A percentile compares a stretch with the other conserved stretches of the same genome.
phyloP scores from a whole-genome alignment of 2,797 vertebrate species.

The Protosalanx chinensis region DNA sequence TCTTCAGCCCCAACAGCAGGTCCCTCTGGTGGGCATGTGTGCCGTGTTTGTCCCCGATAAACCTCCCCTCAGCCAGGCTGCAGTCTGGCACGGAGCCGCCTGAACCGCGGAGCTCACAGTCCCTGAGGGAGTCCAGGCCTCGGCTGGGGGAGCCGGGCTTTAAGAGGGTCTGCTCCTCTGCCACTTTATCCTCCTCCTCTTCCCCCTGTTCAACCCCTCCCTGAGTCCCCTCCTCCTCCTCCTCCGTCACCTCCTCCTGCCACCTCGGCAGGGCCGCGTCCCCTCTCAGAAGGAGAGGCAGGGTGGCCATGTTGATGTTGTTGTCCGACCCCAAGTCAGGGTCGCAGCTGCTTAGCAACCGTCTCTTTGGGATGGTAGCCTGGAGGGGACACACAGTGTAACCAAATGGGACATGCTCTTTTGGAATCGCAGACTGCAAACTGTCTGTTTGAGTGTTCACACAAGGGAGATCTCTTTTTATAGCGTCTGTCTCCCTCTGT shows the following conservation, averaged over 20 bases:
- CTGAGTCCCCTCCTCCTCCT: constrained; percentile 16
- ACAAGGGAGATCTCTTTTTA: not conserved
- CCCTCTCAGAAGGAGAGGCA: constrained; percentile 18
- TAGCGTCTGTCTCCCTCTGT: not conserved
- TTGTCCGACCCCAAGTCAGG: constrained; percentile 43
- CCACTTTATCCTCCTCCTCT: constrained; percentile 7
- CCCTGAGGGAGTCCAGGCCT: constrained; percentile 23
- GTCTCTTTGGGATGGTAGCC: constrained; percentile 33
- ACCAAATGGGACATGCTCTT: constrained; percentile 3
- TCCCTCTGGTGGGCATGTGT: constrained; percentile 27
- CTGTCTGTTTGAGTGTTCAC: not conserved
- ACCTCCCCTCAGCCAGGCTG: constrained; percentile 33
- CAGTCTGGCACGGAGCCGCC: constrained; percentile 57
- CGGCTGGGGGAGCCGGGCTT: constrained; percentile 17
- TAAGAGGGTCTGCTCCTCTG: constrained; percentile 13
- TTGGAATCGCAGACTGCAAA: not conserved
- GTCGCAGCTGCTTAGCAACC: constrained; percentile 38
- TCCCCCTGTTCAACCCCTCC: constrained; percentile 13
- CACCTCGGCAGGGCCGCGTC: constrained; percentile 14
- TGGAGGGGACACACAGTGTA: constrained; percentile 26
- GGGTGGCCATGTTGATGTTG: constrained; percentile 46
- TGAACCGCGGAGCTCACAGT: constrained; percentile 38
- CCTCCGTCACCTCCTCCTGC: constrained; percentile 19
- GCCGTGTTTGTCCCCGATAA: constrained; percentile 23
- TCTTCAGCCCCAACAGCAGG: constrained; percentile 37